phyloP scores from a whole-genome alignment of 2,888 invertebrate genomes.

The Temnothorax ravouxi region DNA sequence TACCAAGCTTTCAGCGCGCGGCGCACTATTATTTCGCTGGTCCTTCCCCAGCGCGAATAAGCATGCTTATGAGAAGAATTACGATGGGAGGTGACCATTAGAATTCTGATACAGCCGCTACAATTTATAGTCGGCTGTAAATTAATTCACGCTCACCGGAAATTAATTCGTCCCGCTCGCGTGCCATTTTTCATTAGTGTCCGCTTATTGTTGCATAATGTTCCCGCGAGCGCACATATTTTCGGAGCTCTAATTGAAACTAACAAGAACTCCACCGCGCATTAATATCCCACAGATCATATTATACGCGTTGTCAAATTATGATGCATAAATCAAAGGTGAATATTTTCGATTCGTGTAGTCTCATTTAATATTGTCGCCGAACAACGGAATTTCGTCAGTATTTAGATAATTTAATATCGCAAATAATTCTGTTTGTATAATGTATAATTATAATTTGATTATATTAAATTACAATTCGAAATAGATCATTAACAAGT shows the following conservation, averaged over 20 bases:
- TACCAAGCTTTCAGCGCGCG: background rate
- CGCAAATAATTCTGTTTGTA: conserved; percentile 20
- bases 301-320: conserved; percentile 16
- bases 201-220: conserved; percentile 5
- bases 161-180: conserved; percentile 25
- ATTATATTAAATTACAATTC: background rate
- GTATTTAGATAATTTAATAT: conserved; percentile 21
- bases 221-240: conserved; percentile 10
- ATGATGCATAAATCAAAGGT: background rate
- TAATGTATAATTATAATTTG: conserved; percentile 14
- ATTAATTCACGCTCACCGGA: conserved; percentile 29
- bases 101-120: conserved; percentile 1
- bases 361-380: background rate
- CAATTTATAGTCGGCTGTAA: conserved; percentile 20
- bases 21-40: background rate
- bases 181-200: conserved; percentile 26
- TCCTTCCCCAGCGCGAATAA: background rate
- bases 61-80: conserved; percentile 2
- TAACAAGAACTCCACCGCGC: background rate
- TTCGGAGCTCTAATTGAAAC: background rate
- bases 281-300: background rate
- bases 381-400: background rate
- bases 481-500: conserved; percentile 21
- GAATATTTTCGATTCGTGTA: conserved; percentile 25
- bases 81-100: background rate